A percentile compares a stretch with the other conserved stretches of the same genome.
Evolutionary conservation across 1,140 invertebrate genomes (phyloP).

Genomic region (Aphaenogaster rudis): DNA sequence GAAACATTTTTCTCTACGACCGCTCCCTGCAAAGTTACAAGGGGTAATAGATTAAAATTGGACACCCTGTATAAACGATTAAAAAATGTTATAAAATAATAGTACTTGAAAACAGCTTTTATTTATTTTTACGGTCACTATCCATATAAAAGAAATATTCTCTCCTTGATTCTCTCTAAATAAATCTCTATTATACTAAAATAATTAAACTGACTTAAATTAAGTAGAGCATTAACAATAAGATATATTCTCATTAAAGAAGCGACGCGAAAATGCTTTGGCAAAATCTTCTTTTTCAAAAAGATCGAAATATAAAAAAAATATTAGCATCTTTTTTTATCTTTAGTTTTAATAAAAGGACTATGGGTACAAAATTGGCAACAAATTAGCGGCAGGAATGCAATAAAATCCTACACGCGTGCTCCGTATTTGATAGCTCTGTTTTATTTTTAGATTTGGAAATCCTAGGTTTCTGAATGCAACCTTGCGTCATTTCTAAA

Average conservation of each 20-base stretch:
- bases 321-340: neutral
- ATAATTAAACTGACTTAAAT: neutral
- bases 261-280: neutral
- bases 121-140: neutral
- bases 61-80: neutral
- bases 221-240: neutral
- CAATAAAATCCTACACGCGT: neutral
- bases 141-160: neutral
- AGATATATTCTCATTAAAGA: neutral
- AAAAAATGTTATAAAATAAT: neutral
- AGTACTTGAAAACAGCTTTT: neutral
- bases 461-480: neutral
- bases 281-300: neutral
- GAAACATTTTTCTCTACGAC: too few relatives aligned
- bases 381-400: neutral
- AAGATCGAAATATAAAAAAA: neutral
- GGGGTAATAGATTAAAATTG: too few relatives aligned
- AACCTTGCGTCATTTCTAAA: neutral
- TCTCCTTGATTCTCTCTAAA: neutral
- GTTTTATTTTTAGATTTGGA: neutral
- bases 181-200: neutral
- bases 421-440: neutral
- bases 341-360: neutral
- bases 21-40: too few relatives aligned
- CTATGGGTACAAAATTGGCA: neutral